Evolutionary conservation across 2,797 vertebrate species (phyloP).

Genomic region (Florisuga fusca): DNA sequence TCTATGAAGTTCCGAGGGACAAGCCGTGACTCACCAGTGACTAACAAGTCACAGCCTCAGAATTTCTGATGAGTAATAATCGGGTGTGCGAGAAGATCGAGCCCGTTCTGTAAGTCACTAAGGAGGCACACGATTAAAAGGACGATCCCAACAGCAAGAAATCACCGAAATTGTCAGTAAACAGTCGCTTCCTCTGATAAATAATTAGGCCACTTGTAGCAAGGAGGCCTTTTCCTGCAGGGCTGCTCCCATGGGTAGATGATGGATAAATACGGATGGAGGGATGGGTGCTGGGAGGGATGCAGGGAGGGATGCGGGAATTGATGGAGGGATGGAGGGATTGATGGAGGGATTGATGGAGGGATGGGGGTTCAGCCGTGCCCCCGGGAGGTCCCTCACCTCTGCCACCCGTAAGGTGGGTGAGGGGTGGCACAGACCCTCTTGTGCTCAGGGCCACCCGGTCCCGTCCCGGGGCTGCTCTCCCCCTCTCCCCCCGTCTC

Average conservation of each 20-base stretch:
- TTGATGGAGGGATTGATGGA: accelerated
- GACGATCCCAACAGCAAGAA: not conserved
- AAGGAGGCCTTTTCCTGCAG: not conserved
- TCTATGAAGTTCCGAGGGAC: not conserved
- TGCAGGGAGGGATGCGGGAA: accelerated
- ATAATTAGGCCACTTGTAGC: not conserved
- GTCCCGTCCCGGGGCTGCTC: not conserved
- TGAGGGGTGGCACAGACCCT: not conserved
- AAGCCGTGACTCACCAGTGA: slow-evolving; percentile 37
- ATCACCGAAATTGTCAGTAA: not conserved
- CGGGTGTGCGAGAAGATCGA: not conserved
- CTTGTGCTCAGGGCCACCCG: not conserved
- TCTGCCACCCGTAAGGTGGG: too few relatives aligned
- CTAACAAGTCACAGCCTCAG: not conserved
- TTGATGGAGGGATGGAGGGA: not conserved
- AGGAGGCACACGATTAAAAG: not conserved
- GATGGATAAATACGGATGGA: too few relatives aligned
- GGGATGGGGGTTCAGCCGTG: accelerated
- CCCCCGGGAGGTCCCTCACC: not conserved
- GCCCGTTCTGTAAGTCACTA: not conserved
- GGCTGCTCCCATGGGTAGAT: too few relatives aligned
- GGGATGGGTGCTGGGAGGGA: not conserved
- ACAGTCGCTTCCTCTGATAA: not conserved
- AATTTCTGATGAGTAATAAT: slow-evolving; percentile 48
- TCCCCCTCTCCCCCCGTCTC: not conserved